A percentile compares a stretch with the other conserved stretches of the same genome.
phyloP scores from a whole-genome alignment of 2,797 vertebrate species.

The Gallinago nigripennis region DNA sequence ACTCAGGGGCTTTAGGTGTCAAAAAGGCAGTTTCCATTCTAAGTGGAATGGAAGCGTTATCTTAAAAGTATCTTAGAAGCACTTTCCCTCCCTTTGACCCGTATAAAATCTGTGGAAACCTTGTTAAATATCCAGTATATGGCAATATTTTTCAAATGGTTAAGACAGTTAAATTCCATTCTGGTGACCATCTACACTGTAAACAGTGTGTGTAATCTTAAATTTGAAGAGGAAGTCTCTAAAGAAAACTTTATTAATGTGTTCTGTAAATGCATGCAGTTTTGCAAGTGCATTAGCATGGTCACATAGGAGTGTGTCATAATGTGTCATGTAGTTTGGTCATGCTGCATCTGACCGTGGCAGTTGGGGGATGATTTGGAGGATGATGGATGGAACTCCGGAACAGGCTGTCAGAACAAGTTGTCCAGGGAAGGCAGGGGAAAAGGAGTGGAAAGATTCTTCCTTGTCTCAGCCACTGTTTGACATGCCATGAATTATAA shows the following conservation, averaged over 20 bases:
- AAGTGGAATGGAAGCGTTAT: neutral
- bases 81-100: slow-evolving; percentile 45
- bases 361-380: neutral
- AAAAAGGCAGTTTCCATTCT: slow-evolving; percentile 14
- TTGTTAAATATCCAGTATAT: slow-evolving; percentile 34
- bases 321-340: slow-evolving; percentile 14
- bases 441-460: slow-evolving; percentile 4
- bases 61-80: slow-evolving; percentile 39
- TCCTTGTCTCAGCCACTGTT: slow-evolving; percentile 34
- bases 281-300: neutral
- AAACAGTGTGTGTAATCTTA: slow-evolving; percentile 18
- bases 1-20: neutral
- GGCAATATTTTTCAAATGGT: slow-evolving; percentile 31
- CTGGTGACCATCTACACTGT: slow-evolving; percentile 2
- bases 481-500: neutral
- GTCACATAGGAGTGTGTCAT: slow-evolving; percentile 22
- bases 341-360: neutral
- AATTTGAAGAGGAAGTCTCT: slow-evolving; percentile 28
- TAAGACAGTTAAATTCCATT: slow-evolving; percentile 57
- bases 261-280: slow-evolving; percentile 1
- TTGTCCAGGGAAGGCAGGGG: neutral
- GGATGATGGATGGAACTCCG: slow-evolving; percentile 10
- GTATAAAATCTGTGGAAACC: slow-evolving; percentile 39
- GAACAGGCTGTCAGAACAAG: neutral
- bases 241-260: slow-evolving; percentile 15